Evolutionary conservation across 2,113 vertebrate species (phyloP).

Genomic region (Octodon degus): DNA sequence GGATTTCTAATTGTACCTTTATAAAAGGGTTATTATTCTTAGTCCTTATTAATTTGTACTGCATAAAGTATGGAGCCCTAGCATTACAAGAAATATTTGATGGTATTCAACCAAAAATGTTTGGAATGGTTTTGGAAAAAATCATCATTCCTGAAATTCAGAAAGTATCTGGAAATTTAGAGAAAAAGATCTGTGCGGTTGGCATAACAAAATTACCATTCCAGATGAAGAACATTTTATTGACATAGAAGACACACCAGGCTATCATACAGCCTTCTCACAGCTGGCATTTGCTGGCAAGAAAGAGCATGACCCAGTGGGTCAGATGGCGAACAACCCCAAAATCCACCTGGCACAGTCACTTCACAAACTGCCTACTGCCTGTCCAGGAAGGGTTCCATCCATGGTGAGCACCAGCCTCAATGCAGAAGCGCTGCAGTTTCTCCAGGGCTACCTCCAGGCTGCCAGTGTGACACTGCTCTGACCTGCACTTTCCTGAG

Average conservation of each 20-base stretch:
- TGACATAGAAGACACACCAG: conserved; percentile 97
- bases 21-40: conserved; percentile 86
- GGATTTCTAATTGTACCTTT: too few relatives aligned
- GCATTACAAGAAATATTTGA: conserved; percentile 98
- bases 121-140: conserved; percentile 99
- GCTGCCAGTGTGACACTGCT: conserved; percentile 95
- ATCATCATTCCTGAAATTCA: conserved; percentile 99
- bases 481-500: too few relatives aligned
- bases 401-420: too few relatives aligned
- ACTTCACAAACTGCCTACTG: too few relatives aligned
- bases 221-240: conserved; percentile 99
- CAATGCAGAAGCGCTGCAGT: too few relatives aligned
- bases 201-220: conserved; percentile 96
- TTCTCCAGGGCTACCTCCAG: conserved; percentile 96
- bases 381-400: too few relatives aligned
- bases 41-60: conserved; percentile 97
- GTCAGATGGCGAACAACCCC: conserved; percentile 95
- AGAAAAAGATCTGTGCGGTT: conserved; percentile 99
- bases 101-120: conserved; percentile 99
- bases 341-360: conserved; percentile 95
- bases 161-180: conserved; percentile 96
- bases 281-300: conserved; percentile 98
- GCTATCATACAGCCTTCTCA: conserved; percentile 98
- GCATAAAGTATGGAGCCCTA: conserved; percentile 96
- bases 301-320: conserved; percentile 97